Evolutionary conservation across 23 tunicate species (phyloP), one percentile per base, ranked within the genome.

Genomic region (Trididemnum nubilum): DNA sequence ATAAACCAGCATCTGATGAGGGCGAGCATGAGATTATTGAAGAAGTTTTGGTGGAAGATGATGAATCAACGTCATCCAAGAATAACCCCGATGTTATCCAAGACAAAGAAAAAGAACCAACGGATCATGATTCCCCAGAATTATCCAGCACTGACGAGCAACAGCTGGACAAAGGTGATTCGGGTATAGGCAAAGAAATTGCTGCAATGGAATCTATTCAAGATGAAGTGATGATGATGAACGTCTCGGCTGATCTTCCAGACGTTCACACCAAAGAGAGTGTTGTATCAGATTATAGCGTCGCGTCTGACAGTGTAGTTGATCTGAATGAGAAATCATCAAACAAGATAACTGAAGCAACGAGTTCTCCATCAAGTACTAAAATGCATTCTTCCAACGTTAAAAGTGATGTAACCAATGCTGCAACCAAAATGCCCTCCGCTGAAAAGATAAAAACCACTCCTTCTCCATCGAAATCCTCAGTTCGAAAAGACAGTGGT

Each of bases 131-230:
- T 18, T 38, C 27, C 9, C 15, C 37, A 12, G 69, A 23, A 21
- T 0, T 24, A 0, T 31, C 37, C 9, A 15, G 38, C 5, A n/a
- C 30, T 28, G 76, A 65, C 1, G 50, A 52, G 23, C 50, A 50
- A 21, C 51, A 30, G 15, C 25, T 34, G 59, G 34, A 80, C 1
- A 35, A 80, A n/a, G 35, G 35, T 36, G 35, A 35, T 23, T 57
- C 81, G 0, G 81, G 72, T 76, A 38, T 85, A 31, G 82, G 60
- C 1, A 77, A 85, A 1, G 88, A 85, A 67, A 64, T 85, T 28
- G 88, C 88, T 0, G 88, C 88, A 0, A 77, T 85, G 82, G 88
- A 85, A 28, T 85, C 88, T 9, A 85, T 85, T 22, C 82, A 85
- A 49, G 88, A 85, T 65, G 88, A 85, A 77, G 88, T 85, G 18